Evolutionary conservation across 2,888 invertebrate species (phyloP).

Genomic region (Ichneumon xanthorius): DNA sequence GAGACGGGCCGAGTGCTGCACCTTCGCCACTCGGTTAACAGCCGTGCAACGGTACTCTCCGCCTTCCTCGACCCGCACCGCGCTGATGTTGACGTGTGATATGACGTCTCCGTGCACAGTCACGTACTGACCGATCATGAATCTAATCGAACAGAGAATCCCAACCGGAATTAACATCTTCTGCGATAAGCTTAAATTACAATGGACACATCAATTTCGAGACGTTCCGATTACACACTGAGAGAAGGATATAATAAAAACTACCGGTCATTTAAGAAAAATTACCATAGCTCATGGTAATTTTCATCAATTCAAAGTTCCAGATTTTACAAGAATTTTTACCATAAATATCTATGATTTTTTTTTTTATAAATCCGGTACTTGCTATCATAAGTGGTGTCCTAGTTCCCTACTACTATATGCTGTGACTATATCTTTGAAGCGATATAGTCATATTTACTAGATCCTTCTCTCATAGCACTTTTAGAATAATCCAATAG

Average conservation of each 20-base stretch:
- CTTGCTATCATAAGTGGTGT: no score
- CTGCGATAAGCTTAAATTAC: background rate
- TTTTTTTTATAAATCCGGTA: no score
- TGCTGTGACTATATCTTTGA: no score
- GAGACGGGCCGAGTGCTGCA: slow-evolving; percentile 93
- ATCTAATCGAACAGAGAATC: slow-evolving; percentile 85
- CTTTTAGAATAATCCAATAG: no score
- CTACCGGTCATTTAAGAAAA: no score
- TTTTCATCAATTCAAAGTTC: no score
- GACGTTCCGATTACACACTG: background rate
- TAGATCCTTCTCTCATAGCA: no score
- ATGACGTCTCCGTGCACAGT: slow-evolving; percentile 97
- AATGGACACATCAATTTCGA: background rate
- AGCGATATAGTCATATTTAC: no score
- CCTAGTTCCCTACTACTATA: no score
- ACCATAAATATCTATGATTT: no score
- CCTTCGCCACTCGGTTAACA: slow-evolving; percentile 92
- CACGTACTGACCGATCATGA: slow-evolving; percentile 96
- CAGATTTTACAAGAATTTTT: no score
- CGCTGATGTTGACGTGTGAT: slow-evolving; percentile 95
- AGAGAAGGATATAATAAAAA: background rate
- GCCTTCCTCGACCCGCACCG: slow-evolving; percentile 95
- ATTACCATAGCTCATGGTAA: no score
- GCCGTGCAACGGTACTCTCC: slow-evolving; percentile 95
- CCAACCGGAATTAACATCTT: background rate